Percentiles rank a stretch among this genome's conserved stretches.
These are phyloP conservation scores for Notodonta ziczac DNA, from an alignment of 2,888 invertebrate species.

Conservation along the genomic window DNA sequence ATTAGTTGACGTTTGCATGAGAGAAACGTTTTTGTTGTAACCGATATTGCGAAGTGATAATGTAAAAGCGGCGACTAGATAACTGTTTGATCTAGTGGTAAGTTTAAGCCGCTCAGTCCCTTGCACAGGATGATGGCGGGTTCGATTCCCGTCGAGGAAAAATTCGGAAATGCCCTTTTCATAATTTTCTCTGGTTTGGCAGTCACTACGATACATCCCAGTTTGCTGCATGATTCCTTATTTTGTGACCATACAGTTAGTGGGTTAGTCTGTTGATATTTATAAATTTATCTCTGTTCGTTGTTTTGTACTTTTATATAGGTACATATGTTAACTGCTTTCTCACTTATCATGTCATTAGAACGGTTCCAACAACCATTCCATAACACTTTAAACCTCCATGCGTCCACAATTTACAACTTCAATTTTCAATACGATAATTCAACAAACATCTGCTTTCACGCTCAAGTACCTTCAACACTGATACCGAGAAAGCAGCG, in stretches of 20 bases:
- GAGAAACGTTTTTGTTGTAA: background rate
- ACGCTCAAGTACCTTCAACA: constrained; percentile 11
- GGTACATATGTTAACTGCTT: background rate
- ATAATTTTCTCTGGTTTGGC: too few species aligned
- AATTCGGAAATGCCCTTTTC: too few species aligned
- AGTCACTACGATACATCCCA: too few species aligned
- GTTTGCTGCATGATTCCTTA: too few species aligned
- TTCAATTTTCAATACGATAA: constrained; percentile 6
- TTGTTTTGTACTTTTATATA: background rate
- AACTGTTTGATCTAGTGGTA: too few species aligned
- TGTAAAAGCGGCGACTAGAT: background rate
- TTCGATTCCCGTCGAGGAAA: too few species aligned
- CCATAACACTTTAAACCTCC: background rate
- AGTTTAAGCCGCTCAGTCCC: too few species aligned
- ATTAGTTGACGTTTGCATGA: background rate
- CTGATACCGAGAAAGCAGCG: constrained; percentile 32
- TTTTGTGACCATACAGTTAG: too few species aligned
- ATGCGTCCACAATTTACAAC: background rate
- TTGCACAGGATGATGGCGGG: too few species aligned
- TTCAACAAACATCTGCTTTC: constrained; percentile 3
- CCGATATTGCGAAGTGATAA: background rate
- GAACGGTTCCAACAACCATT: background rate
- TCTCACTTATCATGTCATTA: constrained; percentile 4
- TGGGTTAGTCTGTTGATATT: too few species aligned
- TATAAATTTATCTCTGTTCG: background rate